phyloP scores from a whole-genome alignment of 2,113 vertebrate genomes.

The Larimichthys polyactis region DNA sequence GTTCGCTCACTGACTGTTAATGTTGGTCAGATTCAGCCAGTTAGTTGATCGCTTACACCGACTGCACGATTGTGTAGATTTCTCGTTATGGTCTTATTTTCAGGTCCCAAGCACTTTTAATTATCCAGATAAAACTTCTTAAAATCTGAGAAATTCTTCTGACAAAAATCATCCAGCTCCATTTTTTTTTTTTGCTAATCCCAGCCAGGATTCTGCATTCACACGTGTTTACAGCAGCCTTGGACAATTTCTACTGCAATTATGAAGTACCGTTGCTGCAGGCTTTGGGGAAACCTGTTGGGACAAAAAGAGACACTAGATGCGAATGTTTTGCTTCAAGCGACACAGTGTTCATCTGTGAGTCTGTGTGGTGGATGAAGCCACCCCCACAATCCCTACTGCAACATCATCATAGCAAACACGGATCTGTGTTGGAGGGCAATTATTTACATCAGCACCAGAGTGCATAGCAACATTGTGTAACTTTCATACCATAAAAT shows the following conservation, averaged over 20 bases:
- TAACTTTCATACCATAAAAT: too few relatives aligned
- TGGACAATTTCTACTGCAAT: not conserved
- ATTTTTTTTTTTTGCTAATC: not conserved
- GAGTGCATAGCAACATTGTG: not conserved
- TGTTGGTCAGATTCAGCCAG: constrained; percentile 1
- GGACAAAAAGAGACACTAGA: not conserved
- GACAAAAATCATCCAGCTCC: not conserved
- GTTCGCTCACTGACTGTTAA: constrained; percentile 15
- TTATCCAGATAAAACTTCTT: not conserved
- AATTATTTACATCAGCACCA: constrained; percentile 28
- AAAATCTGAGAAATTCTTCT: not conserved
- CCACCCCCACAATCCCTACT: constrained; percentile 27
- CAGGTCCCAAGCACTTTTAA: not conserved
- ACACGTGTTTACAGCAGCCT: not conserved
- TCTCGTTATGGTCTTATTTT: constrained; percentile 12
- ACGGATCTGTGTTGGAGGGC: constrained; percentile 23
- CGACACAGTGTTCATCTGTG: constrained; percentile 32
- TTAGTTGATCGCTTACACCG: not conserved
- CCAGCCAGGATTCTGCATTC: not conserved
- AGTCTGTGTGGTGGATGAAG: constrained; percentile 30
- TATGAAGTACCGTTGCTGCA: not conserved
- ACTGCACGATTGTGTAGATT: not conserved
- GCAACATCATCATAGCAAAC: constrained; percentile 15
- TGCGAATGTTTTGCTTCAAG: constrained; percentile 37
- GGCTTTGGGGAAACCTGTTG: not conserved